Evolutionary conservation across 2,888 invertebrate species (phyloP), one percentile per base, ranked within the genome.

Genomic region (Hydraecia micacea): DNA sequence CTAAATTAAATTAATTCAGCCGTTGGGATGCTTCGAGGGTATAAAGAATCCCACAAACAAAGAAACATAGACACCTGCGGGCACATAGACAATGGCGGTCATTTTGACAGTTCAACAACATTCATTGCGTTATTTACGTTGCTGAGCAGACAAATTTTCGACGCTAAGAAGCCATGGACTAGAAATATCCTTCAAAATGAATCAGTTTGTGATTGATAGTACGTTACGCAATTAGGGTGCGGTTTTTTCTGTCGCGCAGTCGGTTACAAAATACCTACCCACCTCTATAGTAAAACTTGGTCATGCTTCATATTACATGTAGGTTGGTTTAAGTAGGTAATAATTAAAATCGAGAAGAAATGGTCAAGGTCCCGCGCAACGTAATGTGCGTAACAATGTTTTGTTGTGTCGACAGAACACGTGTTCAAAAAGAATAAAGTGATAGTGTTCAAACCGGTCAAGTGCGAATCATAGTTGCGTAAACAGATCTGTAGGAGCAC

Each of bases 311-410:
- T 25, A 36, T 21, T 25, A 18, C 49, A 62, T 52, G 81, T 75
- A n/a, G 67, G 75, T 62, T 68, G 42, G 28, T 49, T 46, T 49
- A 32, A 18, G 8, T 68, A 13, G 11, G 7, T 21, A 36, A 21
- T 58, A 55, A 82, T 82, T 79, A 49, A 36, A 63, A 67, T 39
- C 15, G 75, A 82, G 82, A 77, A 76, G 80, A 76, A 80, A 82
- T 77, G 6, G 7, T 49, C 68, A 76, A 76, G 83, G 80, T 8
- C 80, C 21, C 15, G 21, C 32, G 55, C 49, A 52, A 55, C 32
- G 66, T 18, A 25, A 18, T 9, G 42, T 73, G 55, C 42, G 52
- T 72, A 55, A 46, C 42, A n/a, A 9, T 62, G 39, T 62, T 15
- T 39, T 68, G 42, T 6, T 25, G 46, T 81, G n/a, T 46, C 75